Base-by-base conservation (phyloP, 2,113 vertebrate species). In the Semnornis frantzii region DNA sequence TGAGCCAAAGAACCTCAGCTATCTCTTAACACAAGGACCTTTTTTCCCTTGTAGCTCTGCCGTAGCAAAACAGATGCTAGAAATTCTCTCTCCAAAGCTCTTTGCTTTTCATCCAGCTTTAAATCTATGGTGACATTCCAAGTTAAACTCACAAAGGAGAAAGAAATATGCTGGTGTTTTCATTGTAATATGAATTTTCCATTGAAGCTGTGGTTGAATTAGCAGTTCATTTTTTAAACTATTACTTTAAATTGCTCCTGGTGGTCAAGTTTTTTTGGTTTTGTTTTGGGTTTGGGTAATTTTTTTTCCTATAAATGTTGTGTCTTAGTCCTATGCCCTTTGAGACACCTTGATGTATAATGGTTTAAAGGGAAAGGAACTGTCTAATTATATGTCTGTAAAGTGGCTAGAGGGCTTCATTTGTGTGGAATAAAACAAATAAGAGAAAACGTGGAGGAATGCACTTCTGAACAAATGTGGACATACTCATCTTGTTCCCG, bases 241-340 rank as follows among this genome's bases (percentile, higher is more conserved):
- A 63, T 94, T 95, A 87, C 91, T 97, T 95, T 97, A 96, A 96
- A 93, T 96, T 96, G 77, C 83, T 89, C 93, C 93, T 97, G 97
- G 96, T 91, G 96, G 94, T 96, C n/a, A 3, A 72, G 15, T 46
- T 46, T 46, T 46, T 46, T 44, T 44, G 15, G 44, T 46, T 46
- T 46, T 46, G 44, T 46, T 46, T 28, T 6, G 37, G 37, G 15
- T 28, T 66, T 57, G 71, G 66, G 74, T 82, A 37, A 37, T 70
- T 55, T 93, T 66, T 63, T 58, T 63, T 57, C 65, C 73, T 70
- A 63, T 88, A 95, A 92, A 94, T 94, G 34, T 68, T 73, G 68
- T 88, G 62, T 62, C 55, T 88, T 16, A 33, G 27, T 65, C 79
- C 27, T 86, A 62, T 0, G 20, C n/a, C 50, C 95, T 90, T 93